phyloP scores from a whole-genome alignment of 2,797 vertebrate species.

The Microcaecilia unicolor region DNA sequence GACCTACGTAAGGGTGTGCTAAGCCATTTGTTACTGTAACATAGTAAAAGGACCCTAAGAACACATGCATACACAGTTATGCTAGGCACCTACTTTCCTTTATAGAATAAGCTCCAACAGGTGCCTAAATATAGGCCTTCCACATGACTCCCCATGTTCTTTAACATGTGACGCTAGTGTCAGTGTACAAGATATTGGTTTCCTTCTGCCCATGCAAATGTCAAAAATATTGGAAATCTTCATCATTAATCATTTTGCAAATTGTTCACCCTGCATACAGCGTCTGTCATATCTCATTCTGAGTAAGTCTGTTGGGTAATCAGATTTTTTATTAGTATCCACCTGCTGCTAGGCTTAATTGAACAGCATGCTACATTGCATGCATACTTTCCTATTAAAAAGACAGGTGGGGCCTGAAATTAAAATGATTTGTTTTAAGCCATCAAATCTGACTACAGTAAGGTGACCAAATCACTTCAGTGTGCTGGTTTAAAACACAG shows the following conservation, averaged over 20 bases:
- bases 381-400: slow-evolving; percentile 11
- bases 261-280: not conserved
- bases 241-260: slow-evolving; percentile 28
- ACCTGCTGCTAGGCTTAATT: not conserved
- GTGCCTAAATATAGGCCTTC: too few species aligned
- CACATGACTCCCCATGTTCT: too few species aligned
- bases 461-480: not conserved
- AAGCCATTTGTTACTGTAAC: too few species aligned
- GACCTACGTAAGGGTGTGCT: too few species aligned
- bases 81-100: too few species aligned
- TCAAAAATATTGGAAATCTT: slow-evolving; percentile 14
- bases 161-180: too few species aligned
- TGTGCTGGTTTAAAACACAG: not conserved
- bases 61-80: too few species aligned
- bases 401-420: not conserved
- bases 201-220: slow-evolving; percentile 18
- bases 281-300: not conserved
- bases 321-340: slow-evolving; percentile 1
- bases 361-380: not conserved
- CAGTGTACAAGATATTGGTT: slow-evolving; percentile 17
- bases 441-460: not conserved
- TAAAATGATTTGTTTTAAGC: slow-evolving; percentile 5
- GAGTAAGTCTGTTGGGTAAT: slow-evolving; percentile 7
- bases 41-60: too few species aligned
- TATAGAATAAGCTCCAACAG: too few species aligned